phyloP scores from a whole-genome alignment of 2,113 vertebrate species.

The Tragelaphus imberbis region DNA sequence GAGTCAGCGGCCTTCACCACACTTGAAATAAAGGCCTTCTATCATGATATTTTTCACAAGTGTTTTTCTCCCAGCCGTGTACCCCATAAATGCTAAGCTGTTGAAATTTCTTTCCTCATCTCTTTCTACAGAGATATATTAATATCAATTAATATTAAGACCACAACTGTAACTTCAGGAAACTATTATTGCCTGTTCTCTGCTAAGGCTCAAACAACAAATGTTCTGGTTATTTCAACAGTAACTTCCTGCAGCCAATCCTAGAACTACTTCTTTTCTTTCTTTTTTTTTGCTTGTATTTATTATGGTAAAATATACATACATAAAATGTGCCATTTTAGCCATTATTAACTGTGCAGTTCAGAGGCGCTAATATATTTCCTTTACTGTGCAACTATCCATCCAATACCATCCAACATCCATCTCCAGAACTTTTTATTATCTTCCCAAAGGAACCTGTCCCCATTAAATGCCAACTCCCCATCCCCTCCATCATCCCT shows the following conservation, averaged over 20 bases:
- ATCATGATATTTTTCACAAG: slow-evolving; percentile 68
- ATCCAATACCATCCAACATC: background rate
- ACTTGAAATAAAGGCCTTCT: slow-evolving; percentile 72
- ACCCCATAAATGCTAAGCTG: slow-evolving; percentile 31
- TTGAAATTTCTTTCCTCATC: background rate
- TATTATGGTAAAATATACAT: background rate
- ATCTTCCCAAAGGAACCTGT: background rate
- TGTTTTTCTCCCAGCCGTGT: slow-evolving; percentile 48
- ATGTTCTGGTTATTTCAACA: background rate
- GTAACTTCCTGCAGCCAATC: background rate
- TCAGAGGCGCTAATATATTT: background rate
- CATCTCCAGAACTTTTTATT: background rate
- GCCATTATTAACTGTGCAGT: background rate
- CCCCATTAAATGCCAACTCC: background rate
- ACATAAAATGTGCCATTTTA: background rate
- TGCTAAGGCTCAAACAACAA: background rate
- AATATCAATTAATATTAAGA: background rate
- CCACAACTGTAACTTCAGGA: background rate
- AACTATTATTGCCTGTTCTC: background rate
- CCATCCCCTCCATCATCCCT: fast-evolving
- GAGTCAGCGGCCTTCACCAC: slow-evolving; percentile 77
- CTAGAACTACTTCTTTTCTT: background rate
- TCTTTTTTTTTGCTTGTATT: background rate
- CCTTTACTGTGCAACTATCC: no score
- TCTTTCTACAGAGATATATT: background rate